Evolutionary conservation across 2,113 vertebrate species (phyloP), one percentile per base, ranked within the genome.

Genomic region (Rhipidura dahli): DNA sequence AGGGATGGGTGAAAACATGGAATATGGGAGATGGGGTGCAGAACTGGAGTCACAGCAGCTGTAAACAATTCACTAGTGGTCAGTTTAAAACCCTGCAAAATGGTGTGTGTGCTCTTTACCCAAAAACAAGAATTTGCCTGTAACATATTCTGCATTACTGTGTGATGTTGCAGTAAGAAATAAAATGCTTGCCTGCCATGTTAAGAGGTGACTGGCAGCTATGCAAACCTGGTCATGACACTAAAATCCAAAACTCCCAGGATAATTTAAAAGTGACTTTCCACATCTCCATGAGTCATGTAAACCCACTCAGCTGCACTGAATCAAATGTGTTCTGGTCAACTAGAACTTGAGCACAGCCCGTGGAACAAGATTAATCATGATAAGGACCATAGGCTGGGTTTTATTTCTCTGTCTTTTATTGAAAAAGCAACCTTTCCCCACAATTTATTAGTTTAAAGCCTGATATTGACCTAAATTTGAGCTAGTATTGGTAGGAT

Each of bases 391-490:
- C 39, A 64, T 42, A 76, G 76, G 51, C 0, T 91, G 49, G 49
- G 18, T 14, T 86, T 89, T 91, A 91, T 72, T 91, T 71, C 90
- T 86, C 72, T 93, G 71, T 26, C 71, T 83, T 85, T 91, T 91
- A 94, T 80, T 86, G 87, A 30, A 89, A 86, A 83, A 91, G 44
- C 61, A 76, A 72, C 59, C 61, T 76, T 78, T 86, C 63, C 37
- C 39, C 35, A 68, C 23, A 76, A 72, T 86, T 91, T 94, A 86
- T 89, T 89, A 39, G 49, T 83, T 95, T 80, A 69, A 93, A 86
- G 78, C 59, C 76, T 44, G 53, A 6, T 91, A 76, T 76, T 93
- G 94, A 91, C 90, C 94, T 94, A 56, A 69, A 80, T 87, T 91
- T 83, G 71, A 83, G 63, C 60, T 20, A 60, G 70, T 87, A 84